Conservation (phyloP, 2,888 invertebrate species). For the Campaea margaritaria region DNA sequence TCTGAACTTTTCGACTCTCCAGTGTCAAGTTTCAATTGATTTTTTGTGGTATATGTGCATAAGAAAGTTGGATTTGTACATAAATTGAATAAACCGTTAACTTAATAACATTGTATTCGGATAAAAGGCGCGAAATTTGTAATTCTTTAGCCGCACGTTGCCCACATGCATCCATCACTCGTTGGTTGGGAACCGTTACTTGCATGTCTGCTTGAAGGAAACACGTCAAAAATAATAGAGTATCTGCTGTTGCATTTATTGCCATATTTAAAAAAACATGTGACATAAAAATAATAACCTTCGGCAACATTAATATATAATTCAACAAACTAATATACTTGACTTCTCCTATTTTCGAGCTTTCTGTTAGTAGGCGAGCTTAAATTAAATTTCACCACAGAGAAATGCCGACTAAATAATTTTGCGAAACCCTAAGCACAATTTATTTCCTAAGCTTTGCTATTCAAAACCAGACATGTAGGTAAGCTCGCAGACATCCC, state of each 20-base stretch:
- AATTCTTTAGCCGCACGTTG: slow-evolving; percentile 62
- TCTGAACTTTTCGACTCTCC: not conserved
- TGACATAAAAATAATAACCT: too few relatives aligned
- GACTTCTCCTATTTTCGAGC: too few relatives aligned
- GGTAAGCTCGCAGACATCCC: slow-evolving; percentile 23
- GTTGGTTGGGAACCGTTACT: slow-evolving; percentile 53
- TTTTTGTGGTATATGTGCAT: slow-evolving; percentile 48
- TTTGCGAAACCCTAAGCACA: not conserved
- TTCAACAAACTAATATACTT: too few relatives aligned
- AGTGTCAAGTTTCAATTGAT: slow-evolving; percentile 44
- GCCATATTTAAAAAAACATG: too few relatives aligned
- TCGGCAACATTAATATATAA: too few relatives aligned
- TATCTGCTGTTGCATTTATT: slow-evolving; percentile 24
- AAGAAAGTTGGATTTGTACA: slow-evolving; percentile 58
- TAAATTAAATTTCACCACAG: too few relatives aligned
- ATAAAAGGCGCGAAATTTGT: slow-evolving; percentile 77
- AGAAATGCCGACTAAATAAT: too few relatives aligned
- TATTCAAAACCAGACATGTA: slow-evolving; percentile 4
- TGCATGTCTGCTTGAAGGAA: slow-evolving; percentile 41
- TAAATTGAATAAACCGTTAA: slow-evolving; percentile 69
- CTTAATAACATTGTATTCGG: slow-evolving; percentile 67
- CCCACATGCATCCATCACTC: slow-evolving; percentile 55
- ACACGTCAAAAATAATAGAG: slow-evolving; percentile 50
- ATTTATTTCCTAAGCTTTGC: slow-evolving; percentile 10
- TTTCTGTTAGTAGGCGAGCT: too few relatives aligned